phyloP scores from a whole-genome alignment of 2,888 invertebrate genomes.

The Stenurella melanura region DNA sequence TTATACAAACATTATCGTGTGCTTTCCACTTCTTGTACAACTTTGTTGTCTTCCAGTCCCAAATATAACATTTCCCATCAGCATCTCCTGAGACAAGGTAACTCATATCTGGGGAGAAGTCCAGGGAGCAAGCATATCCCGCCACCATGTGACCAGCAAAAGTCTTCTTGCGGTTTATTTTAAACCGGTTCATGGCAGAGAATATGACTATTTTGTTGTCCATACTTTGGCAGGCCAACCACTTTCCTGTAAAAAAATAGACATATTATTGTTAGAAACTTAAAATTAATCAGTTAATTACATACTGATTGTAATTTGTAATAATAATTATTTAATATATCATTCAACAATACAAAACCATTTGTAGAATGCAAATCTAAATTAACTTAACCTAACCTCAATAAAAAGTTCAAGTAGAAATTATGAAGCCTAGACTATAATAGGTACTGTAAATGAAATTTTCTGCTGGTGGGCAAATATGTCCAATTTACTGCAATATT shows the following conservation, averaged over 20 bases:
- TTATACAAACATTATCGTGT: conserved; percentile 97
- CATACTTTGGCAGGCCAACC: conserved; percentile 99
- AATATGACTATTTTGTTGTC: conserved; percentile 99
- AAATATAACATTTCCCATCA: conserved; percentile 98
- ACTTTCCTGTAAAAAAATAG: conserved; percentile 77
- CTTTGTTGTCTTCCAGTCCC: conserved; percentile 99
- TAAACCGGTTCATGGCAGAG: conserved; percentile 97
- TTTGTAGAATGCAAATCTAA: no score
- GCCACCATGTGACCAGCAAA: conserved; percentile 99
- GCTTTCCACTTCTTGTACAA: conserved; percentile 99
- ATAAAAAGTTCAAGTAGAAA: no score
- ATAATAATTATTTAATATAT: no score
- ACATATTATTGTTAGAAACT: conserved; percentile 12
- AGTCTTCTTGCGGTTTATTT: conserved; percentile 97
- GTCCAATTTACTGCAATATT: no score
- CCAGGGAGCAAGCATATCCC: conserved; percentile 97
- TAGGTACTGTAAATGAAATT: no score
- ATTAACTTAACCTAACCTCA: no score
- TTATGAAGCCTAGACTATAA: no score
- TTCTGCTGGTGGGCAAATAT: no score
- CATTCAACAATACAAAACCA: no score
- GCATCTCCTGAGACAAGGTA: conserved; percentile 98
- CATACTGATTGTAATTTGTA: not conserved
- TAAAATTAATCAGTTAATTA: not conserved
- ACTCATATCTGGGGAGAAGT: conserved; percentile 99